Conservation (phyloP, 2,797 vertebrate genomes). For the Mus caroli region DNA sequence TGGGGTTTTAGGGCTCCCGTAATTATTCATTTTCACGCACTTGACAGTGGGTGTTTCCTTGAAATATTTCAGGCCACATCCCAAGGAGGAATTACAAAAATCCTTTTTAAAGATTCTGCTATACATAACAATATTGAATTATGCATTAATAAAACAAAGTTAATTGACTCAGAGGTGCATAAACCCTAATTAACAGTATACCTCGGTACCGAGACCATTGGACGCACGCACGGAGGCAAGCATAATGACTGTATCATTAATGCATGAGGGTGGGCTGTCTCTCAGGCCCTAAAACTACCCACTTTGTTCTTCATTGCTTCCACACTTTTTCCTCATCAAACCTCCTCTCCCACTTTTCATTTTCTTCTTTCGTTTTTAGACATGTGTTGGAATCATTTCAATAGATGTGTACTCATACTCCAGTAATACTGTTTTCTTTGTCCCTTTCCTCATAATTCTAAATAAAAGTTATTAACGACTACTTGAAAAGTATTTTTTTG, state of each 20-base stretch:
- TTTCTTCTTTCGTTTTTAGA: not conserved
- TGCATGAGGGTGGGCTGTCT: not conserved
- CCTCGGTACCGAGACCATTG: constrained; percentile 43
- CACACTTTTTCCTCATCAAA: not conserved
- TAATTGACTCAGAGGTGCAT: constrained; percentile 75
- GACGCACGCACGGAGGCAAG: constrained; percentile 29
- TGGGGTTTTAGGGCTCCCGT: constrained; percentile 75
- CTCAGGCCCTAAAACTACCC: constrained; percentile 18
- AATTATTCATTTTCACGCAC: constrained; percentile 74
- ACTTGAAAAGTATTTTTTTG: not conserved
- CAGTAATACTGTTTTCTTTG: not conserved
- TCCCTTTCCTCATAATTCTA: not conserved
- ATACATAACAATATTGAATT: constrained; percentile 81
- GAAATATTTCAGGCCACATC: constrained; percentile 74
- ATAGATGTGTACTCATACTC: not conserved
- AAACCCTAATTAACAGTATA: constrained; percentile 75
- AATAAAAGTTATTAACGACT: constrained; percentile 29
- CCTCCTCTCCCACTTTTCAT: not conserved
- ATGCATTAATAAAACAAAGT: constrained; percentile 80
- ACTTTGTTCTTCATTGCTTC: not conserved
- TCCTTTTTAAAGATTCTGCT: constrained; percentile 75
- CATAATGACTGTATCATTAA: constrained; percentile 32
- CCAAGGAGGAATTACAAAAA: constrained; percentile 73
- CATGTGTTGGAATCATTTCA: constrained; percentile 26
- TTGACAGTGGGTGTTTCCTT: constrained; percentile 72